These are phyloP conservation scores for Ormyrus rosae DNA, from an alignment of 2,888 invertebrate species.

Conservation along the genomic window DNA sequence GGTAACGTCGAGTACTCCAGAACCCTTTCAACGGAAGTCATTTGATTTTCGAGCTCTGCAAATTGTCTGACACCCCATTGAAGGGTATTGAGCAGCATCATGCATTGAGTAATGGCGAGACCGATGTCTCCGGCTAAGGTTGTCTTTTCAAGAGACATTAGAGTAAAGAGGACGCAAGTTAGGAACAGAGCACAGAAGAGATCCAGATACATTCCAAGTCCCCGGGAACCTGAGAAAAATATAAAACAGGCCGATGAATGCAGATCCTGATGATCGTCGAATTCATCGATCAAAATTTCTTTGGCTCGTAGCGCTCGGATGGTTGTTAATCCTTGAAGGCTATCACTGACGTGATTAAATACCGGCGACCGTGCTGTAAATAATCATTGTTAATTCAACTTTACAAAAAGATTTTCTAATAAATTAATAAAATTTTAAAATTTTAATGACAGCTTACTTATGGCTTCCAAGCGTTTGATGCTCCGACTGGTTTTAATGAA, in stretches of 20 bases:
- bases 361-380: constrained; percentile 87
- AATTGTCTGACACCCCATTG: constrained; percentile 85
- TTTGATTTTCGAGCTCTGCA: constrained; percentile 81
- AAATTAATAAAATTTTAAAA: constrained; percentile 61
- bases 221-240: constrained; percentile 81
- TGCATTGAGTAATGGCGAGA: constrained; percentile 77
- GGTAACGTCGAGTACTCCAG: constrained; percentile 79
- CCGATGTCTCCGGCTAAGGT: constrained; percentile 76
- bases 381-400: constrained; percentile 66
- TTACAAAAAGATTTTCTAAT: neutral
- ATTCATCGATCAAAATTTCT: constrained; percentile 79
- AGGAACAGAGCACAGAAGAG: constrained; percentile 81
- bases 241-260: constrained; percentile 84
- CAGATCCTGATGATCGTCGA: constrained; percentile 79
- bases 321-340: constrained; percentile 87
- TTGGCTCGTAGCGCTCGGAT: constrained; percentile 87
- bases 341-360: constrained; percentile 88
- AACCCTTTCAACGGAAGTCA: constrained; percentile 84
- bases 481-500: constrained; percentile 88
- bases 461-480: constrained; percentile 87
- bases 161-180: constrained; percentile 80
- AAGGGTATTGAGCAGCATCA: constrained; percentile 77
- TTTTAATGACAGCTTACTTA: constrained; percentile 78
- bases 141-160: constrained; percentile 76
- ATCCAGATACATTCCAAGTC: constrained; percentile 82